These are phyloP conservation scores for Drosophila tani DNA, from an alignment of 1,140 invertebrate genomes.

Conservation along the genomic window DNA sequence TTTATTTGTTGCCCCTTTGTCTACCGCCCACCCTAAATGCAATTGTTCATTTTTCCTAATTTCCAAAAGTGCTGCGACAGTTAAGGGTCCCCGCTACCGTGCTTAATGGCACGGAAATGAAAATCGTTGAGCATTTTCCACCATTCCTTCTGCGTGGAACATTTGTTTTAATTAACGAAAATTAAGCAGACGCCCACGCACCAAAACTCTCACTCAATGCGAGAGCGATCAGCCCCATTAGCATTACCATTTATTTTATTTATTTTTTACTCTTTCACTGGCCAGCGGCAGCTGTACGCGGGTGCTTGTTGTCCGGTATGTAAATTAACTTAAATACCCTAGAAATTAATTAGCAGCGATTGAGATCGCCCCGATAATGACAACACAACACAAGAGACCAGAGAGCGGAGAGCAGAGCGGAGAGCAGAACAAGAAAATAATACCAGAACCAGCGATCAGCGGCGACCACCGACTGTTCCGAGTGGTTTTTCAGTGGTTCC, in stretches of 20 bases:
- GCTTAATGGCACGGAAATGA: constrained; percentile 78
- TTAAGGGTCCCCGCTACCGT: constrained; percentile 39
- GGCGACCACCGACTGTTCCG: constrained; percentile 71
- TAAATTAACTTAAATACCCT: constrained; percentile 83
- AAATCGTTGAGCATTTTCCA: constrained; percentile 60
- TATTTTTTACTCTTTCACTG: not conserved
- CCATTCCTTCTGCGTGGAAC: constrained; percentile 31
- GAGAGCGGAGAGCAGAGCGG: not conserved
- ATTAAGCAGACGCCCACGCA: constrained; percentile 56
- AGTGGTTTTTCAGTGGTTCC: constrained; percentile 51
- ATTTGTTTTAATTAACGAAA: constrained; percentile 82
- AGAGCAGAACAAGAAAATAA: constrained; percentile 9
- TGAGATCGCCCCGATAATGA: constrained; percentile 77
- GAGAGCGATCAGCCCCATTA: constrained; percentile 3
- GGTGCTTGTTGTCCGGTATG: constrained; percentile 74
- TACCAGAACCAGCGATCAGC: constrained; percentile 1
- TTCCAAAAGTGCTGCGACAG: constrained; percentile 35
- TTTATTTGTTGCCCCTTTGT: not conserved
- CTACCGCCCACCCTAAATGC: constrained; percentile 20
- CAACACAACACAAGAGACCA: constrained; percentile 32
- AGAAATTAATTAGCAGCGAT: constrained; percentile 83
- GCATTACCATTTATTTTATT: constrained; percentile 9
- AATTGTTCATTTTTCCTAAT: constrained; percentile 30
- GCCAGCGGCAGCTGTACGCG: constrained; percentile 49
- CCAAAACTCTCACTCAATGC: constrained; percentile 2